Evolutionary conservation across 1,140 invertebrate genomes (phyloP), one percentile per base, ranked within the genome.

Genomic region (Ptiloglossa arizonensis): DNA sequence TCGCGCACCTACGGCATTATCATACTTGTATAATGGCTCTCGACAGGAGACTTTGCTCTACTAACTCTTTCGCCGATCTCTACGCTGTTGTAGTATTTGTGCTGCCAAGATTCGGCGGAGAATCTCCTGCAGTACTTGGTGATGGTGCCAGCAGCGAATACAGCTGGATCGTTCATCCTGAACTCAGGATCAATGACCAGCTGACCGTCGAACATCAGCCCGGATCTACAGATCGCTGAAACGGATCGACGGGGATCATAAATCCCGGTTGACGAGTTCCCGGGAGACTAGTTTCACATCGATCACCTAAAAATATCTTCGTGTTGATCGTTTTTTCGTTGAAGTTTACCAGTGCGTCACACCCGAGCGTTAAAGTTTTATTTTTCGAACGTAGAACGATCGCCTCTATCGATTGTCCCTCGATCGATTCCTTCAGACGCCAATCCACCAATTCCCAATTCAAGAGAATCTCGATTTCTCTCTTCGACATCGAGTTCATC

Each of bases 131-230:
- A 93, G 83, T 95, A 96, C 60, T 93, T 93, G 2, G 95, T 95
- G 52, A 95, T 87, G 0, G 95, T 93, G 0, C 96, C 96, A 32
- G 95, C 96, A 2, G 94, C 96, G 77, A 94, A 94, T 57, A 97
- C 95, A 57, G 90, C 89, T 0, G 93, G 93, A 87, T 97, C 96
- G 89, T 95, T 96, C 0, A 96, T 97, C 52, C 94, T 92, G 84
- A 94, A 96, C 29, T 94, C 87, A 0, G 93, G 89, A 81, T 96
- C 94, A 52, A 97, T 96, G 2, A 97, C 94, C 38, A 97, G 86
- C 17, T 94, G 93, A 44, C 95, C 95, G 86, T 96, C 95, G 89
- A 95, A 97, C 4, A 96, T 94, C 11, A 97, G 86, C 41, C 95
- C 95, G 22, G 94, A 92, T 72, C 94, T 93, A 57, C 94, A 95